Evolutionary conservation across 1,140 invertebrate genomes (phyloP).

Genomic region (Psix sp.): DNA sequence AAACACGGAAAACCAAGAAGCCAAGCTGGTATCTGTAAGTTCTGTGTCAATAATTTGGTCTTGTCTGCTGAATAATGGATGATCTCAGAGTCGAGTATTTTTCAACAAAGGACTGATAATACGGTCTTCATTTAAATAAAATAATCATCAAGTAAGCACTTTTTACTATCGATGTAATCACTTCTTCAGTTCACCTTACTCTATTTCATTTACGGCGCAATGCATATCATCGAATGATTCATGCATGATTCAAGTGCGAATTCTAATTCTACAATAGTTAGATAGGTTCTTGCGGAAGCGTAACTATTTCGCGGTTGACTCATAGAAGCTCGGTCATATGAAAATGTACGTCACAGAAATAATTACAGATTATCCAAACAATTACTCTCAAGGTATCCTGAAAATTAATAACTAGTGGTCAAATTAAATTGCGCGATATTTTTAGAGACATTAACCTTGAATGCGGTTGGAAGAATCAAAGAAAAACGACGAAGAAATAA

Average conservation of each 20-base stretch:
- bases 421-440: too few species aligned
- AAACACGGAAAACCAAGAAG: too few species aligned
- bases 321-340: conserved; percentile 26
- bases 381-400: conserved; percentile 17
- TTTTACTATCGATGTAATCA: conserved; percentile 48
- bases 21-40: not conserved
- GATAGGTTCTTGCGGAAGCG: conserved; percentile 18
- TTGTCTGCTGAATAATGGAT: conserved; percentile 42
- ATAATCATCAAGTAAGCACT: conserved; percentile 46
- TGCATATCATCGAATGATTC: conserved; percentile 39
- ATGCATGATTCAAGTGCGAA: conserved; percentile 45
- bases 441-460: not conserved
- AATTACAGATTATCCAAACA: conserved; percentile 29
- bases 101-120: conserved; percentile 52
- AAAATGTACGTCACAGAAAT: conserved; percentile 41
- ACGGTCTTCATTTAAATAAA: conserved; percentile 49
- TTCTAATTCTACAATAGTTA: conserved; percentile 13
- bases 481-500: conserved; percentile 34
- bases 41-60: conserved; percentile 20
- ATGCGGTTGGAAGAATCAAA: conserved; percentile 4
- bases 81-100: conserved; percentile 37
- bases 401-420: too few species aligned
- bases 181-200: conserved; percentile 53
- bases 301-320: conserved; percentile 50
- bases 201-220: conserved; percentile 34